Conservation (phyloP, 2,888 invertebrate species). For the Nemoura dubitans region DNA sequence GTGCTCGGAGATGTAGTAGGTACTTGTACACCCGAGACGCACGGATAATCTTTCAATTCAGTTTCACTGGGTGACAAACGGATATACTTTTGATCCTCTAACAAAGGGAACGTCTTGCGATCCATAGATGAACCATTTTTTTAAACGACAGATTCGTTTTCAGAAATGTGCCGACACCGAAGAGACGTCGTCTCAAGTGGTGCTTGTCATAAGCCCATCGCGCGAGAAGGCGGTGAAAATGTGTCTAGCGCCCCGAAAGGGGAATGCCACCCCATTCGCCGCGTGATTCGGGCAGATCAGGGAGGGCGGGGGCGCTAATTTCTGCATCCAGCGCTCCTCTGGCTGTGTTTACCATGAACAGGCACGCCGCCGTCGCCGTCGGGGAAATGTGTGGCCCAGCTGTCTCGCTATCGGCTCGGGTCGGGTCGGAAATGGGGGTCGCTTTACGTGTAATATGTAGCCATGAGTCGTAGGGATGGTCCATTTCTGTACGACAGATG, state of each 20-base stretch:
- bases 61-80: slow-evolving; percentile 29
- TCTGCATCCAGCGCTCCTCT: background rate
- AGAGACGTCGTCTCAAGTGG: background rate
- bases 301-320: background rate
- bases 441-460: slow-evolving; percentile 16
- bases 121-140: slow-evolving; percentile 2
- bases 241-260: background rate
- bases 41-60: slow-evolving; percentile 35
- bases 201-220: background rate
- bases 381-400: slow-evolving; percentile 25
- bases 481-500: slow-evolving; percentile 28
- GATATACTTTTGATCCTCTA: slow-evolving; percentile 17
- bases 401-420: too few relatives aligned
- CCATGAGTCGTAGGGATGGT: slow-evolving; percentile 28
- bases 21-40: slow-evolving; percentile 13
- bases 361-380: background rate
- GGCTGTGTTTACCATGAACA: slow-evolving; percentile 25
- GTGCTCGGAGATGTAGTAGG: background rate
- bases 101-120: slow-evolving; percentile 20
- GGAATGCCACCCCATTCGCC: background rate
- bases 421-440: slow-evolving; percentile 1
- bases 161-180: slow-evolving; percentile 7
- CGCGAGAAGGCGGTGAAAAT: background rate
- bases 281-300: background rate
- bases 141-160: slow-evolving; percentile 26